Evolutionary conservation across 1,140 invertebrate genomes (phyloP).

Genomic region (Aphidius ervi): DNA sequence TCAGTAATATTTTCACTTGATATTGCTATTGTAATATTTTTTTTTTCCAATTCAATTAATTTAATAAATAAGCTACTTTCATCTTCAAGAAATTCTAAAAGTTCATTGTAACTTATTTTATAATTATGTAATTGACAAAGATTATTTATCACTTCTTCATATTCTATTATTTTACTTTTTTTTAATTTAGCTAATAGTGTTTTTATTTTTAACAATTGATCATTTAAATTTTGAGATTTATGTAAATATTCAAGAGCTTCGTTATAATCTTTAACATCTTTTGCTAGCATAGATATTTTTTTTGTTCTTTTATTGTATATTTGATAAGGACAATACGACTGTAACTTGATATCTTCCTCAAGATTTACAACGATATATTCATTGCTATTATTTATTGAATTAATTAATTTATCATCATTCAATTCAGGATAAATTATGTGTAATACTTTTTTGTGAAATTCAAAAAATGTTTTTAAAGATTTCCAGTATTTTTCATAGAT

Average conservation of each 20-base stretch:
- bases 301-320: constrained; percentile 26
- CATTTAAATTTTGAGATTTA: too few relatives aligned
- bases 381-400: constrained; percentile 35
- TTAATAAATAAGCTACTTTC: too few relatives aligned
- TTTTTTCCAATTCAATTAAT: too few relatives aligned
- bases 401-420: constrained; percentile 37
- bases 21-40: too few relatives aligned
- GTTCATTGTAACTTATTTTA: too few relatives aligned
- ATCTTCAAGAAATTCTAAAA: too few relatives aligned
- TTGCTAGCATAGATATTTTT: constrained; percentile 36
- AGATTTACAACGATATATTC: constrained; percentile 30
- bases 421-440: constrained; percentile 43
- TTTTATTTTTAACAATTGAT: too few relatives aligned
- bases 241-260: constrained; percentile 2
- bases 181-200: too few relatives aligned
- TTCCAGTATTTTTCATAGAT: constrained; percentile 33
- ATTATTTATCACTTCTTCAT: too few relatives aligned
- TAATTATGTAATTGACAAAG: too few relatives aligned
- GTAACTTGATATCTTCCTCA: constrained; percentile 26
- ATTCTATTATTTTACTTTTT: too few relatives aligned
- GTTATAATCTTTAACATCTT: constrained; percentile 22
- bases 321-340: constrained; percentile 40
- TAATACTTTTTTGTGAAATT: constrained; percentile 40
- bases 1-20: too few relatives aligned
- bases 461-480: constrained; percentile 33